phyloP scores from a whole-genome alignment of 2,797 vertebrate genomes.

The Hephaestus fuliginosus region DNA sequence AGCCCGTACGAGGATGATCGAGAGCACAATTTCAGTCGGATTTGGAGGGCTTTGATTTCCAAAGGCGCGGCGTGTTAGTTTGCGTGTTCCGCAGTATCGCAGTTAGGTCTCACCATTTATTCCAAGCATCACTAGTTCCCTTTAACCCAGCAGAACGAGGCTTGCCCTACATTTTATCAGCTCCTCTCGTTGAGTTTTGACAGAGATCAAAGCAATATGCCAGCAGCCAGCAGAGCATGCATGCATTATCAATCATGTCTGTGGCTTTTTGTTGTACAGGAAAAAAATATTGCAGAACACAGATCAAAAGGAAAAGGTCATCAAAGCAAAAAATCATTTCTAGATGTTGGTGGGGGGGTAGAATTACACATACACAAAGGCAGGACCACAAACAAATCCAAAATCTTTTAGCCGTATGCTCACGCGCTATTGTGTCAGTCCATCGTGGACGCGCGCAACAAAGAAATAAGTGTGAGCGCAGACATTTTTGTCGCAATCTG shows the following conservation, averaged over 20 bases:
- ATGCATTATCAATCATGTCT: constrained; percentile 81
- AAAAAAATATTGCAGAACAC: constrained; percentile 57
- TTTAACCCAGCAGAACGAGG: constrained; percentile 68
- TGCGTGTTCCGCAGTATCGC: constrained; percentile 24
- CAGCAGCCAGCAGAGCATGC: constrained; percentile 69
- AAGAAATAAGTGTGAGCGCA: constrained; percentile 30
- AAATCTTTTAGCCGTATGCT: constrained; percentile 22
- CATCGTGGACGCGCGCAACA: constrained; percentile 16
- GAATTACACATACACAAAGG: constrained; percentile 27
- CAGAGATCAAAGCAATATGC: constrained; percentile 75
- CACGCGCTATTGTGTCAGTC: background rate
- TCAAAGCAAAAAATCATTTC: constrained; percentile 61
- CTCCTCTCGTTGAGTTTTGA: constrained; percentile 70
- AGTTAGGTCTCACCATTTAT: constrained; percentile 52
- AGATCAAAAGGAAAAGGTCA: constrained; percentile 77
- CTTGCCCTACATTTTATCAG: constrained; percentile 77
- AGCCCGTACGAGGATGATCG: constrained; percentile 30
- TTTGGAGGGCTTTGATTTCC: constrained; percentile 55
- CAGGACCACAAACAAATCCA: constrained; percentile 35
- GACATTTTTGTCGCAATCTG: constrained; percentile 33
- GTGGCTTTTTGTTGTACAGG: constrained; percentile 71
- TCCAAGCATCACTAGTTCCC: constrained; percentile 41
- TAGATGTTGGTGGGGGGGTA: constrained; percentile 1
- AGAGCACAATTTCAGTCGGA: constrained; percentile 40
- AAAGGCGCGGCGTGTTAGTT: constrained; percentile 2